Conservation (phyloP, 2,888 invertebrate genomes). For the Neuroscelio doddi region DNA sequence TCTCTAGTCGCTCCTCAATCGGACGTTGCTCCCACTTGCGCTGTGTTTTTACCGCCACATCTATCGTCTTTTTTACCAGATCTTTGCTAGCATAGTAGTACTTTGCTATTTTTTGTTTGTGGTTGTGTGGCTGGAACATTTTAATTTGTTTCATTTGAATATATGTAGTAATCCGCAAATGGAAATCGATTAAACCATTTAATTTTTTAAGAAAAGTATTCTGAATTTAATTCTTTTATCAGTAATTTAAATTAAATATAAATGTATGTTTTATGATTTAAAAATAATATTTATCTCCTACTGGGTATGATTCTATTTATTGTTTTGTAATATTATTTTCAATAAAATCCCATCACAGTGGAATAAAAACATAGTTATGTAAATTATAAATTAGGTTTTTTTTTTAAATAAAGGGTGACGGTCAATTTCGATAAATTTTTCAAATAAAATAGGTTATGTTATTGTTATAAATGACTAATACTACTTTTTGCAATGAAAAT, state of each 20-base stretch:
- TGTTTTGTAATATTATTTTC: too few species aligned
- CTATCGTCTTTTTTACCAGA: constrained; percentile 88
- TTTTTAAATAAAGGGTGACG: too few species aligned
- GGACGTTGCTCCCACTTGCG: constrained; percentile 91
- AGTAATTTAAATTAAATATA: not conserved
- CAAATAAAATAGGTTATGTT: too few species aligned
- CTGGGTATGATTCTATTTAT: not conserved
- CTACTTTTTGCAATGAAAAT: too few species aligned
- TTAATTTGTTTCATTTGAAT: not conserved
- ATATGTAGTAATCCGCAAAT: not conserved
- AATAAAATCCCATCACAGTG: too few species aligned
- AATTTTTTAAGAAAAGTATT: not conserved
- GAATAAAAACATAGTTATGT: too few species aligned
- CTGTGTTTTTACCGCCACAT: constrained; percentile 84
- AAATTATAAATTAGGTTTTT: too few species aligned
- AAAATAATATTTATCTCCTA: not conserved
- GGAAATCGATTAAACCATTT: constrained; percentile 14
- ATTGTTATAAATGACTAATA: too few species aligned
- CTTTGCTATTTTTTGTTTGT: constrained; percentile 88
- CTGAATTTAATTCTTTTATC: not conserved
- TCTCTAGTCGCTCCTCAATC: constrained; percentile 84
- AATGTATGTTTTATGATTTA: not conserved
- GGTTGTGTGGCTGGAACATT: constrained; percentile 78
- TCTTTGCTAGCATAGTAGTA: constrained; percentile 93
- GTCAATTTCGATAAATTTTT: too few species aligned